phyloP scores from a whole-genome alignment of 2,888 invertebrate species.

The Masnerella sp. region DNA sequence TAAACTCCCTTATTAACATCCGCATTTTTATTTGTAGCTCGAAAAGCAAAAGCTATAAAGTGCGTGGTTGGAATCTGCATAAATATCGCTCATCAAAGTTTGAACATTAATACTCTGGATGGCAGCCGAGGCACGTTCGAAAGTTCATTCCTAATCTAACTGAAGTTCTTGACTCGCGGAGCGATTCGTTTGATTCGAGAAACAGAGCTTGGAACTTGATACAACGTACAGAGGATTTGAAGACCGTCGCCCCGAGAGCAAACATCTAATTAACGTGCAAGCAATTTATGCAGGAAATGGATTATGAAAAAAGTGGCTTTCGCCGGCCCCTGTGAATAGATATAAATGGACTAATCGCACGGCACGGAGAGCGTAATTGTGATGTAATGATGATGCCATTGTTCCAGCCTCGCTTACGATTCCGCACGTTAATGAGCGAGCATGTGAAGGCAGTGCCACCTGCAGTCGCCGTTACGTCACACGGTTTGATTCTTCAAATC shows the following conservation, averaged over 20 bases:
- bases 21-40: too few relatives aligned
- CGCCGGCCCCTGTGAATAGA: not conserved
- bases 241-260: not conserved
- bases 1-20: too few relatives aligned
- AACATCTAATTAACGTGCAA: conserved; percentile 6
- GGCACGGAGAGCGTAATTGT: conserved; percentile 25
- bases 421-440: conserved; percentile 39
- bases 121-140: conserved; percentile 31
- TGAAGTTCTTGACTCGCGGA: conserved; percentile 19
- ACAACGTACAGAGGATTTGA: conserved; percentile 1
- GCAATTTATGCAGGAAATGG: not conserved
- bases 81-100: conserved; percentile 40
- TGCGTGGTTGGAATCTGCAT: conserved; percentile 12
- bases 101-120: conserved; percentile 29
- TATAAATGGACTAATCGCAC: conserved; percentile 19
- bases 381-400: conserved; percentile 51
- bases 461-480: conserved; percentile 45
- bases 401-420: conserved; percentile 39
- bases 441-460: conserved; percentile 49
- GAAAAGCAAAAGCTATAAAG: too few relatives aligned
- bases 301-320: conserved; percentile 5
- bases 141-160: conserved; percentile 50
- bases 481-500: conserved; percentile 31
- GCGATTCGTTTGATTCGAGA: conserved; percentile 28
- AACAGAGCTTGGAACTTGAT: conserved; percentile 3